Conservation (phyloP, 2,888 invertebrate species). For the Agonum fuliginosum region DNA sequence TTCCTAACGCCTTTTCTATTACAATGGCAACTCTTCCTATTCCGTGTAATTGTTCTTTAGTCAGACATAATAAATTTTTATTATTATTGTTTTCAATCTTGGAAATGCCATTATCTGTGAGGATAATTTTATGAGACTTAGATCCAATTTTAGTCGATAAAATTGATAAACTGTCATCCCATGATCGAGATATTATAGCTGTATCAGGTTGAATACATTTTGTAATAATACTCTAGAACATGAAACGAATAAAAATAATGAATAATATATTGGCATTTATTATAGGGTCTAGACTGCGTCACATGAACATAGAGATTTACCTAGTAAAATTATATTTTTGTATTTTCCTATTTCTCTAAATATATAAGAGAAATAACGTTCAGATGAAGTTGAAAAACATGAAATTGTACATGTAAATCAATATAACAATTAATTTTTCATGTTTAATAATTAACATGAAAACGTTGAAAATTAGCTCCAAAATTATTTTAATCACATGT, state of each 20-base stretch:
- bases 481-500: no score
- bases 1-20: constrained; percentile 82
- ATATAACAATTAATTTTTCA: no score
- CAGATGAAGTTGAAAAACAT: no score
- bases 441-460: no score
- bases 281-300: no score
- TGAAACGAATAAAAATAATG: constrained; percentile 62
- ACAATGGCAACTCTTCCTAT: constrained; percentile 77
- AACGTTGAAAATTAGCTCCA: no score
- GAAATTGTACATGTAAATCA: no score
- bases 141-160: constrained; percentile 72
- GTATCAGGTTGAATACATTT: constrained; percentile 86
- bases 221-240: constrained; percentile 90
- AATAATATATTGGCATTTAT: background rate
- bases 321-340: no score
- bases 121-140: constrained; percentile 69
- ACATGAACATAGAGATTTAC: no score
- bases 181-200: constrained; percentile 76
- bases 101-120: constrained; percentile 71
- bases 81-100: constrained; percentile 67
- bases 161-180: constrained; percentile 73
- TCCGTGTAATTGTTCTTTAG: constrained; percentile 74
- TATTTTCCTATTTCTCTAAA: no score
- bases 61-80: constrained; percentile 74
- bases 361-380: no score